A percentile compares a stretch with the other conserved stretches of the same genome.
Conservation (phyloP, 2,888 invertebrate genomes). For the Thera britannica region DNA sequence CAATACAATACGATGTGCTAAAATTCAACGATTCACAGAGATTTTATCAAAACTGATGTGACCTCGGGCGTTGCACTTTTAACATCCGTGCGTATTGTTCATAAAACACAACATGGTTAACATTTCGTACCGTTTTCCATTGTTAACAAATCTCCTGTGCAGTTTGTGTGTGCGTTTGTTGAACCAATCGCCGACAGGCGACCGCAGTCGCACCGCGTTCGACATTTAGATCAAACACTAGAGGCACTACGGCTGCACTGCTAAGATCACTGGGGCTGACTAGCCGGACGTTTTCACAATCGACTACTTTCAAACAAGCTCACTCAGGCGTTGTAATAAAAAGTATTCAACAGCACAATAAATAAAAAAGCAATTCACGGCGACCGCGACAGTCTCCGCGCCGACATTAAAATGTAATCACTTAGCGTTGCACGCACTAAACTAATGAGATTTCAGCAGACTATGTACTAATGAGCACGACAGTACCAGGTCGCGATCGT, state of each 20-base stretch:
- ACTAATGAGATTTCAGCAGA: constrained; percentile 81
- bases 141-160: constrained; percentile 70
- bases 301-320: constrained; percentile 67
- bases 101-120: constrained; percentile 44
- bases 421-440: constrained; percentile 79
- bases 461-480: constrained; percentile 76
- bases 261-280: constrained; percentile 60
- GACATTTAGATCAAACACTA: constrained; percentile 66
- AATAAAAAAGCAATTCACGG: constrained; percentile 66
- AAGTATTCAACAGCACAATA: constrained; percentile 59
- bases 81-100: constrained; percentile 47
- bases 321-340: constrained; percentile 54
- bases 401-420: constrained; percentile 78
- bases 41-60: constrained; percentile 38
- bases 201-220: constrained; percentile 66
- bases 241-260: constrained; percentile 51
- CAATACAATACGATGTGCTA: constrained; percentile 10
- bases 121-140: constrained; percentile 76
- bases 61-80: constrained; percentile 44
- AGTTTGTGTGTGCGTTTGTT: constrained; percentile 71
- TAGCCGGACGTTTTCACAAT: constrained; percentile 53
- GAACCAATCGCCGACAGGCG: constrained; percentile 75
- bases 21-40: constrained; percentile 15
- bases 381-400: constrained; percentile 62
- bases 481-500: constrained; percentile 66